Conservation (phyloP, 2,888 invertebrate genomes). For the Oligia strigilis region DNA sequence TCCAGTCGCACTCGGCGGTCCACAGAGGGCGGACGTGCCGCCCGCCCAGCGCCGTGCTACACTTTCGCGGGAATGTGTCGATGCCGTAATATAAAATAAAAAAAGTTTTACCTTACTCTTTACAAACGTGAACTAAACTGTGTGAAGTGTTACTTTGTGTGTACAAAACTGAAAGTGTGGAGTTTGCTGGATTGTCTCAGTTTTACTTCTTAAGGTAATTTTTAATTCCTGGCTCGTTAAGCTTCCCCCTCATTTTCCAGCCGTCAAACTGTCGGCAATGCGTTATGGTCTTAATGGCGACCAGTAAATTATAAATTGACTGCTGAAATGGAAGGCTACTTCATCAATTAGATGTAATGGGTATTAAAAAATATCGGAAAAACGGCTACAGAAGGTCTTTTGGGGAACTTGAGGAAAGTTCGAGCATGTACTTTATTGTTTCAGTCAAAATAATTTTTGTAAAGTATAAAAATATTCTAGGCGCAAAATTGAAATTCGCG, state of each 20-base stretch:
- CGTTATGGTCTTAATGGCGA: constrained; percentile 53
- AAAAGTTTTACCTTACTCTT: constrained; percentile 48
- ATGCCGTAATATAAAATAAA: constrained; percentile 43
- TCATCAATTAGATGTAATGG: constrained; percentile 30
- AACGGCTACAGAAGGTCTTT: not conserved
- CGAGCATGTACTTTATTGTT: not conserved
- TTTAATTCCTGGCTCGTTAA: constrained; percentile 56
- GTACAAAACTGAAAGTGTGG: constrained; percentile 48
- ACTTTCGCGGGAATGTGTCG: constrained; percentile 62
- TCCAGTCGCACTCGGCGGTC: constrained; percentile 73
- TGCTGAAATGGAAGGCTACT: constrained; percentile 2
- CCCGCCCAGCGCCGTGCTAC: constrained; percentile 73
- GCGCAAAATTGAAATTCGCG: not conserved
- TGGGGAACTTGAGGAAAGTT: constrained; percentile 2
- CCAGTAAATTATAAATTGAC: constrained; percentile 50
- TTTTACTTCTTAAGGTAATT: constrained; percentile 67
- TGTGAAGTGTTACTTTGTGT: constrained; percentile 60
- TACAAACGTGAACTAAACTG: constrained; percentile 37
- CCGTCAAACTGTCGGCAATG: constrained; percentile 49
- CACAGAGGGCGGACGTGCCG: constrained; percentile 77
- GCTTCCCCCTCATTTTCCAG: constrained; percentile 30
- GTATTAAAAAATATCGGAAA: constrained; percentile 8
- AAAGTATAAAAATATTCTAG: not conserved
- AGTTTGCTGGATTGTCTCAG: constrained; percentile 60
- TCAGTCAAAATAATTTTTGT: not conserved